These are phyloP conservation scores for Columba livia DNA, from an alignment of 2,113 vertebrate genomes.

Conservation along the genomic window DNA sequence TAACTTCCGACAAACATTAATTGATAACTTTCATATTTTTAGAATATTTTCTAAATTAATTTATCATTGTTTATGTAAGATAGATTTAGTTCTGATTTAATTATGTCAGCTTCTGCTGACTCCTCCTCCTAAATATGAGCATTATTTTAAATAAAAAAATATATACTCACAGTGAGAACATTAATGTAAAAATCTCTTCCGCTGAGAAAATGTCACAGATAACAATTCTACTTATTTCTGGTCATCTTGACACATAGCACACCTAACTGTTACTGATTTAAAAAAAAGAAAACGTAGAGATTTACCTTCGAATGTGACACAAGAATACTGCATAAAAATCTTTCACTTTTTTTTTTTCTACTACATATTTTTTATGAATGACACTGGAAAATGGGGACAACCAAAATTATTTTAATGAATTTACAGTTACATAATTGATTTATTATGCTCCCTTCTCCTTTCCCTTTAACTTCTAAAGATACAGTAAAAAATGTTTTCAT, in stretches of 20 bases:
- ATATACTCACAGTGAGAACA: background rate
- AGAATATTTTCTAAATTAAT: background rate
- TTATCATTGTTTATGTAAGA: background rate
- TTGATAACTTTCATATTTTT: background rate
- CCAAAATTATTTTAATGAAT: background rate
- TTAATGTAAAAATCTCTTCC: slow-evolving; percentile 8
- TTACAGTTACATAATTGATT: slow-evolving; percentile 29
- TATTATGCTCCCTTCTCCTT: background rate
- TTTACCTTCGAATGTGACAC: background rate
- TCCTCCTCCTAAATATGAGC: background rate
- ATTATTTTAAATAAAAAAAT: slow-evolving; percentile 17
- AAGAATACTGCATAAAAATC: background rate
- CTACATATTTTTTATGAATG: background rate
- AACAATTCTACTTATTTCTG: slow-evolving; percentile 2
- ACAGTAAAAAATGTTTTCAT: slow-evolving; percentile 31
- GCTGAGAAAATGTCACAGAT: slow-evolving; percentile 12
- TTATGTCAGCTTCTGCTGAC: background rate
- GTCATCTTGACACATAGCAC: background rate
- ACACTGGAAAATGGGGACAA: background rate
- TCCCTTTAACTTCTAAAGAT: background rate
- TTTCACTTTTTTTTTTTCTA: background rate
- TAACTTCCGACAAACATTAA: background rate
- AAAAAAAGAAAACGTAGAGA: background rate
- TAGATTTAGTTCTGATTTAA: background rate
- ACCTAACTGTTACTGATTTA: background rate